Evolutionary conservation across 2,113 vertebrate genomes (phyloP), one percentile per base, ranked within the genome.

Genomic region (Hippocampus mohnikei): DNA sequence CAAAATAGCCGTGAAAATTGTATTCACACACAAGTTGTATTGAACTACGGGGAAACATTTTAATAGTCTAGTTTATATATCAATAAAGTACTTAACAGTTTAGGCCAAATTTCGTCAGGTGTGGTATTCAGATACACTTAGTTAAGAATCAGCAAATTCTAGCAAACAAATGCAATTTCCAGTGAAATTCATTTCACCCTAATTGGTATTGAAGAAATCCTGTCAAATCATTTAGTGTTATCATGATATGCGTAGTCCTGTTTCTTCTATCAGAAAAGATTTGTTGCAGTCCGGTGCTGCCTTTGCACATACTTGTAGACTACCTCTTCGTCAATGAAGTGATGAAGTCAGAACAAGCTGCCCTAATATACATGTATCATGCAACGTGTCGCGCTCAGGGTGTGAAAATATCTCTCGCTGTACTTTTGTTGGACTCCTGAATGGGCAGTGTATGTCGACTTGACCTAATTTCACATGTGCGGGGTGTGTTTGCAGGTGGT

Each of bases 401-500:
- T 67, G 74, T 85, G 70, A 88, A 81, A 69, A 67, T 40, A 61
- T 72, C 70, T 40, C 25, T 10, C n/a, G 20, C 48, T 53, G 66
- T 73, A 25, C 71, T 27, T 56, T 68, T 46, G 70, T 61, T 71
- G 29, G 70, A 74, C 62, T 77, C 73, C n/a, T 18, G 23, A 40
- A 16, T 15, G 5, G 40, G 42, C 46, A 29, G 37, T 20, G 64
- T 16, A 0, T 77, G 66, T 78, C 81, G 69, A 74, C 72, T 53
- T 84, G 81, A 84, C 74, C 79, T 72, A 37, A 70, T 64, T 82
- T 62, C 20, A 68, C 5, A 11, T 79, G 25, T 72, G 20, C 67
- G 50, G 53, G 66, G 42, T 85, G 13, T 85, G 70, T 82, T 55
- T 72, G 69, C 88, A 99, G 97, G 96, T 98, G 80, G 95, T 99